Evolutionary conservation across 2,888 invertebrate species (phyloP), one percentile per base, ranked within the genome.

Genomic region (Habroteleia sp.): DNA sequence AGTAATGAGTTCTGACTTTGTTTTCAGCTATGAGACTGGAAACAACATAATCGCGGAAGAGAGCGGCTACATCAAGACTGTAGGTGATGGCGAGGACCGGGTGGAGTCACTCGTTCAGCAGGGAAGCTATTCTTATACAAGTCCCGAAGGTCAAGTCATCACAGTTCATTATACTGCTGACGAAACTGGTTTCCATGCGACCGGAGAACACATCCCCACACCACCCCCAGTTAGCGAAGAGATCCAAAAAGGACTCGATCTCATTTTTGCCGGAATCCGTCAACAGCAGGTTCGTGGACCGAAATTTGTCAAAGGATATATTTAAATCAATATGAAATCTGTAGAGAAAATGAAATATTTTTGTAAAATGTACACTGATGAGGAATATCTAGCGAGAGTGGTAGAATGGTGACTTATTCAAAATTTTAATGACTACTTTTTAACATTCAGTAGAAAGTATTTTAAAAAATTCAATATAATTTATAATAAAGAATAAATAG

Each of bases 161-260:
- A 93, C 91, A 72, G 93, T 94, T 3, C 92, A 93, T 82, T 95
- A 95, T 87, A 94, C 93, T 10, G 95, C 95, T 80, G 95, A 95
- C 83, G 95, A 95, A 87, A 92, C 91, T 81, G 95, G 95, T 42
- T 95, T 95, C 92, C 93, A 94, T 79, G 94, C 94, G 48, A 91
- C 91, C 79, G 95, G 95, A 0, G 94, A 94, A 87, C 95, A 95
- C 86, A 92, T 95, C 83, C 95, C 95, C 75, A 95, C 95, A 48
- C 93, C 95, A 73, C 95, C 95, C 7, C 95, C 95, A 73, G 93
- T 95, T 16, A 94, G 95, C 54, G 91, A 93, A 75, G 95, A 95
- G 90, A 95, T 95, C 83, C 96, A 96, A 89, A 95, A 95, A 87
- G 95, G 95, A 56, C 91, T 96, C 73, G 96, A 96, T 88, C 92